Conservation (phyloP, 2,888 invertebrate genomes). For the Empis stercorea region DNA sequence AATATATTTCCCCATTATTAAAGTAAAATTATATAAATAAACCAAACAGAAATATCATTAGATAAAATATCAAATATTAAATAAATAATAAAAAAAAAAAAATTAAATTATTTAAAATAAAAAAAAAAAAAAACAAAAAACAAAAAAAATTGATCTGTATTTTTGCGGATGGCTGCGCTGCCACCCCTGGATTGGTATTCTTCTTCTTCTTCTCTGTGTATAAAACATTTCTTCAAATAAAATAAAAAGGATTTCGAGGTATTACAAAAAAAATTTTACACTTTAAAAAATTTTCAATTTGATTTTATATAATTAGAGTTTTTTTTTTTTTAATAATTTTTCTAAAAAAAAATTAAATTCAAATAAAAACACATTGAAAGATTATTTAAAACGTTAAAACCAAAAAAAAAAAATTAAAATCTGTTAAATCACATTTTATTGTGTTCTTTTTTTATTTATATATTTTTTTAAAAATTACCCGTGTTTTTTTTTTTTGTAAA, state of each 20-base stretch:
- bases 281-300: conserved; percentile 16
- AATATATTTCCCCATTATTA: not conserved
- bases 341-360: too few species aligned
- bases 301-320: conserved; percentile 16
- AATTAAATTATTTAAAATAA: too few species aligned
- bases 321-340: too few species aligned
- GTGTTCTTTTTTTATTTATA: conserved; percentile 2
- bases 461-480: not conserved
- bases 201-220: conserved; percentile 14
- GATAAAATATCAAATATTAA: not conserved
- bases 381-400: too few species aligned
- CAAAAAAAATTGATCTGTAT: conserved; percentile 19
- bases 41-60: too few species aligned
- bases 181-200: conserved; percentile 27
- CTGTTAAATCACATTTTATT: conserved; percentile 2
- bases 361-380: too few species aligned
- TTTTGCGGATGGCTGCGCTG: conserved; percentile 36
- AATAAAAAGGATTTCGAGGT: conserved; percentile 37
- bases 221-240: conserved; percentile 11
- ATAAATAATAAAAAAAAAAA: conserved; percentile 12
- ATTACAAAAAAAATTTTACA: conserved; percentile 21
- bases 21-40: not conserved
- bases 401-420: conserved; percentile 6
- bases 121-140: conserved; percentile 18
- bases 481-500: not conserved